Evolutionary conservation across 2,888 invertebrate species (phyloP).

Genomic region (Philaethria dido): DNA sequence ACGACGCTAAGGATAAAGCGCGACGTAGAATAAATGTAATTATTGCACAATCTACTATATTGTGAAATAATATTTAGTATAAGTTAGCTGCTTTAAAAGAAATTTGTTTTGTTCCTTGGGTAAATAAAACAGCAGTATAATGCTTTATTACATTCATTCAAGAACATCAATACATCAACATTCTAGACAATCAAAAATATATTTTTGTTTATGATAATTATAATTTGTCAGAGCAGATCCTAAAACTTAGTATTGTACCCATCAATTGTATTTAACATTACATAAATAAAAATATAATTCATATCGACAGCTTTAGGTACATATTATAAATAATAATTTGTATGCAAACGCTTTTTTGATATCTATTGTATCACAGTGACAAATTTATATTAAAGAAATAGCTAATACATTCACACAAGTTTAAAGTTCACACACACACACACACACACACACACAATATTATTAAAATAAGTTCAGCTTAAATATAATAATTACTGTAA

Average conservation of each 20-base stretch:
- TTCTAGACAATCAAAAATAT: slow-evolving; percentile 37
- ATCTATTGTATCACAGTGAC: background rate
- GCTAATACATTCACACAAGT: background rate
- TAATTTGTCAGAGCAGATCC: slow-evolving; percentile 26
- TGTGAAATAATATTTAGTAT: no score
- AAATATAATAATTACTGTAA: no score
- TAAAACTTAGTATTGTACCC: slow-evolving; percentile 38
- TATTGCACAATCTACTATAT: no score
- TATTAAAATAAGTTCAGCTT: no score
- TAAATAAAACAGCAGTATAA: slow-evolving; percentile 14
- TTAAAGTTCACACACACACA: no score
- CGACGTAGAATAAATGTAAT: no score
- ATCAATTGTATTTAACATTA: slow-evolving; percentile 31
- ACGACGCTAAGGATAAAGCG: no score
- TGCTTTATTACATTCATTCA: slow-evolving; percentile 35
- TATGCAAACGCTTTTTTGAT: slow-evolving; percentile 10
- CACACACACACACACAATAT: no score
- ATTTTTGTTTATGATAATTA: slow-evolving; percentile 22
- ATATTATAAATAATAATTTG: slow-evolving; percentile 8
- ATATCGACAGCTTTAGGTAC: slow-evolving; percentile 14
- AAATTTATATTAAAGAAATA: background rate
- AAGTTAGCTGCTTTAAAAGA: background rate
- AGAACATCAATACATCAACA: slow-evolving; percentile 30
- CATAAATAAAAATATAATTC: slow-evolving; percentile 30
- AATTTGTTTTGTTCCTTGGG: background rate